Evolutionary conservation across 1,140 invertebrate species (phyloP).

Genomic region (Heliconius hermathena): DNA sequence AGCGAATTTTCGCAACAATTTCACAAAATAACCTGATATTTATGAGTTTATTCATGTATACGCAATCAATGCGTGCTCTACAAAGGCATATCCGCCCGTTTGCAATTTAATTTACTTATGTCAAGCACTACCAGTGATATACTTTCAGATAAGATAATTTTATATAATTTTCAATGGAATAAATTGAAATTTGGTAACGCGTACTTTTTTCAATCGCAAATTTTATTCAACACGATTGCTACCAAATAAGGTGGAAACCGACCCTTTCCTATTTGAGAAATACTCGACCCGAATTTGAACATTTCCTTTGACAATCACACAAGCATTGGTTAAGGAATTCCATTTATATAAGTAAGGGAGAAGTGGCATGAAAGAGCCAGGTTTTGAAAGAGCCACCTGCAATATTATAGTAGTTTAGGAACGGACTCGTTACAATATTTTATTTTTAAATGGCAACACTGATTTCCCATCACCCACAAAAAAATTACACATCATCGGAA

Average conservation of each 20-base stretch:
- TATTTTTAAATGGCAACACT: no score
- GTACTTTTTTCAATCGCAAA: background rate
- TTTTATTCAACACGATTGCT: slow-evolving; percentile 7
- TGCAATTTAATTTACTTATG: background rate
- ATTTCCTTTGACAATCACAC: slow-evolving; percentile 27
- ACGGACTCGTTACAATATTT: no score
- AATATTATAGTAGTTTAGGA: no score
- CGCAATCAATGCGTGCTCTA: background rate
- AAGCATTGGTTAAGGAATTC: background rate
- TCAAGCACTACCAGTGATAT: background rate
- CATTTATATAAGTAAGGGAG: background rate
- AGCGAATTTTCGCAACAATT: slow-evolving; percentile 23
- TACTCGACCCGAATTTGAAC: slow-evolving; percentile 25
- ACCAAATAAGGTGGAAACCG: slow-evolving; percentile 23
- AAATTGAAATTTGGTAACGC: background rate
- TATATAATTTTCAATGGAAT: background rate
- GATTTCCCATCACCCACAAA: no score
- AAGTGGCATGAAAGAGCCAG: no score
- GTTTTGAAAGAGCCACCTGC: no score
- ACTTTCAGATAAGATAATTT: background rate
- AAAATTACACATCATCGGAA: no score
- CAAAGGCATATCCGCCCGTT: background rate
- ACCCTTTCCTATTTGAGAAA: slow-evolving; percentile 21
- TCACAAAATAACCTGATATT: slow-evolving; percentile 21
- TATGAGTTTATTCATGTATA: slow-evolving; percentile 10